Percentiles rank a stretch among this genome's conserved stretches.
Conservation (phyloP, 1,140 invertebrate species). For the Cylas formicarius region DNA sequence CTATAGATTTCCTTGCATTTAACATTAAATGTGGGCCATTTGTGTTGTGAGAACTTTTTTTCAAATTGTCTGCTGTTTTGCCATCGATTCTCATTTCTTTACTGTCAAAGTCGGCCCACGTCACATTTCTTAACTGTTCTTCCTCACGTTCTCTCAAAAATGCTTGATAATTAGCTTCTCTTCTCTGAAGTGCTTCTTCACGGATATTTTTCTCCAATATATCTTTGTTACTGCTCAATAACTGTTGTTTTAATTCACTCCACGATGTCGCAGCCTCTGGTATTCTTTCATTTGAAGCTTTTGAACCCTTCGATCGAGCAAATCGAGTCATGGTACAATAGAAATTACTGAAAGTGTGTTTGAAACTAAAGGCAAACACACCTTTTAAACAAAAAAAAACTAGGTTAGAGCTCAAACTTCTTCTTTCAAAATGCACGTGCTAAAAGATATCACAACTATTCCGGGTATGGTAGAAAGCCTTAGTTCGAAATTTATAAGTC, state of each 20-base stretch:
- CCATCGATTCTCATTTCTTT: conserved; percentile 17
- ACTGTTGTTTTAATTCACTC: conserved; percentile 59
- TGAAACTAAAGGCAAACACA: too few species aligned
- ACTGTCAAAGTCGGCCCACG: conserved; percentile 48
- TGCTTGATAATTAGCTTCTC: conserved; percentile 48
- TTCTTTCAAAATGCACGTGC: background rate
- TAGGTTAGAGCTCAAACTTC: background rate
- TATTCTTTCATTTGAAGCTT: conserved; percentile 60
- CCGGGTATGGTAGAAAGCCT: too few species aligned
- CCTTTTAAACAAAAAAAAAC: too few species aligned
- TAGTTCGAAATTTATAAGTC: too few species aligned
- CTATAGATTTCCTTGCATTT: conserved; percentile 11
- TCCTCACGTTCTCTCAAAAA: conserved; percentile 48
- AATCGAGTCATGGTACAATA: conserved; percentile 76
- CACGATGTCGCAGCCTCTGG: conserved; percentile 65
- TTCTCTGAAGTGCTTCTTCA: conserved; percentile 44
- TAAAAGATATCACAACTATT: too few species aligned
- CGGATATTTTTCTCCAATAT: conserved; percentile 43
- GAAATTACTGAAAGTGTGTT: too few species aligned
- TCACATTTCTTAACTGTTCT: conserved; percentile 41
- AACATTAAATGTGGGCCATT: conserved; percentile 18
- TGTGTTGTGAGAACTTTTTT: conserved; percentile 12
- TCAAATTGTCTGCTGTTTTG: conserved; percentile 12
- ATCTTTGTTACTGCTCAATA: conserved; percentile 44
- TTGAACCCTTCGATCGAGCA: conserved; percentile 64